phyloP scores from a whole-genome alignment of 2,888 invertebrate genomes.

The Monopis laevigella region DNA sequence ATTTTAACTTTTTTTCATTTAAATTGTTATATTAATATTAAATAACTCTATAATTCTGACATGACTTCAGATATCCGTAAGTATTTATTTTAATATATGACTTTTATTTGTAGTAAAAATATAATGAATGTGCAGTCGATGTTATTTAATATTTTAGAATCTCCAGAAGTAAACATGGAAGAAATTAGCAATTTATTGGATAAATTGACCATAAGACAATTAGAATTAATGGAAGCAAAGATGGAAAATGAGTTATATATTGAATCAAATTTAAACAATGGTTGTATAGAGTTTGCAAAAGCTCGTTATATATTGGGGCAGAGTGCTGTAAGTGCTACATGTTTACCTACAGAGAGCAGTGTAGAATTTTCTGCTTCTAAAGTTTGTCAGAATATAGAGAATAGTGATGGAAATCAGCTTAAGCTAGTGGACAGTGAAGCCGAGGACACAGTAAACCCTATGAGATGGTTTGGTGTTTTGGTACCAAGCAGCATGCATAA shows the following conservation, averaged over 20 bases:
- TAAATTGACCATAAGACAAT: constrained; percentile 71
- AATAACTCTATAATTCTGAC: too few relatives aligned
- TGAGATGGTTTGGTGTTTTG: constrained; percentile 88
- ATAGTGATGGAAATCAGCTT: constrained; percentile 49
- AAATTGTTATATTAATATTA: too few relatives aligned
- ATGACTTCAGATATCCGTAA: too few relatives aligned
- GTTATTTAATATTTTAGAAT: constrained; percentile 2
- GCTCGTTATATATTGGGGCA: constrained; percentile 81
- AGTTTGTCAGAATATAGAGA: constrained; percentile 41
- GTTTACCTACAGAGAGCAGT: constrained; percentile 75
- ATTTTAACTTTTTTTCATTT: too few relatives aligned
- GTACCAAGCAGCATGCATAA: constrained; percentile 81
- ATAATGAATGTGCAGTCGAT: too few relatives aligned
- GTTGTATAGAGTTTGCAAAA: constrained; percentile 79
- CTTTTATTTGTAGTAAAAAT: too few relatives aligned
- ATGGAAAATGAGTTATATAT: constrained; percentile 73
- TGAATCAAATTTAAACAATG: constrained; percentile 74
- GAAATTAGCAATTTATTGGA: constrained; percentile 71
- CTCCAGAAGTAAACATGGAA: constrained; percentile 29
- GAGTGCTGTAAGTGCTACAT: constrained; percentile 73
- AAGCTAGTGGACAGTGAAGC: constrained; percentile 36
- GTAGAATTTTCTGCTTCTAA: constrained; percentile 47
- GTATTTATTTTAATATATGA: too few relatives aligned
- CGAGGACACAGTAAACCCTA: constrained; percentile 67
- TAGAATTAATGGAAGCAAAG: constrained; percentile 79